phyloP scores from a whole-genome alignment of 2,888 invertebrate species.

The Eristalis arbustorum region DNA sequence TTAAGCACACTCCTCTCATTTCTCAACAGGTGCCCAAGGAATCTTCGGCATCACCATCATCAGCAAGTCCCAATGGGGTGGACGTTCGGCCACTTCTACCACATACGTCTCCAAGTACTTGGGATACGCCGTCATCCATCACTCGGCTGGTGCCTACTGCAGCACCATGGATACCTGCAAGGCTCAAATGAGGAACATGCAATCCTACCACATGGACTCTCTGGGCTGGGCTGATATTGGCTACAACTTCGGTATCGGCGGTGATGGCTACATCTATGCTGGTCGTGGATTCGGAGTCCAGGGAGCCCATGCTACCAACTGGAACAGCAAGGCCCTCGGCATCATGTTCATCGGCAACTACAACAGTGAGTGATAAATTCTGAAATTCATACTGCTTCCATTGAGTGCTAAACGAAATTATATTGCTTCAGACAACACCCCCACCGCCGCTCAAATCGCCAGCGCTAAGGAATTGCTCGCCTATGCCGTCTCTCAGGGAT shows the following conservation, averaged over 20 bases:
- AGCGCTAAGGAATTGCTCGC: conserved; percentile 74
- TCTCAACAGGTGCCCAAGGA: conserved; percentile 66
- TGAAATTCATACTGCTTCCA: not conserved
- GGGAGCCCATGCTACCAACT: conserved; percentile 76
- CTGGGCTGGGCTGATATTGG: conserved; percentile 77
- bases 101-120: conserved; percentile 71
- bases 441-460: conserved; percentile 73
- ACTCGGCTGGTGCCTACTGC: conserved; percentile 74
- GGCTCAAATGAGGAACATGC: conserved; percentile 75
- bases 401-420: not conserved
- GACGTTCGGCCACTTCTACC: conserved; percentile 73
- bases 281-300: conserved; percentile 76
- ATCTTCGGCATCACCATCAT: conserved; percentile 73
- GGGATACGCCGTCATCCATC: conserved; percentile 75
- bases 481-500: conserved; percentile 74
- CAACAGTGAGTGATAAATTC: conserved; percentile 3
- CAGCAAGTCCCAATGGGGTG: conserved; percentile 75
- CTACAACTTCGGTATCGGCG: conserved; percentile 77
- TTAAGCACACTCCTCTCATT: not conserved
- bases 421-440: conserved; percentile 64
- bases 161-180: conserved; percentile 73
- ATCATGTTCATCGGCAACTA: conserved; percentile 76
- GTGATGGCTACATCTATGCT: conserved; percentile 77
- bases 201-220: conserved; percentile 76
- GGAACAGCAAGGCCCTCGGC: conserved; percentile 76